A percentile compares a stretch with the other conserved stretches of the same genome.
These are phyloP conservation scores for Spilarctia lutea DNA, from an alignment of 2,888 invertebrate genomes.

Conservation along the genomic window DNA sequence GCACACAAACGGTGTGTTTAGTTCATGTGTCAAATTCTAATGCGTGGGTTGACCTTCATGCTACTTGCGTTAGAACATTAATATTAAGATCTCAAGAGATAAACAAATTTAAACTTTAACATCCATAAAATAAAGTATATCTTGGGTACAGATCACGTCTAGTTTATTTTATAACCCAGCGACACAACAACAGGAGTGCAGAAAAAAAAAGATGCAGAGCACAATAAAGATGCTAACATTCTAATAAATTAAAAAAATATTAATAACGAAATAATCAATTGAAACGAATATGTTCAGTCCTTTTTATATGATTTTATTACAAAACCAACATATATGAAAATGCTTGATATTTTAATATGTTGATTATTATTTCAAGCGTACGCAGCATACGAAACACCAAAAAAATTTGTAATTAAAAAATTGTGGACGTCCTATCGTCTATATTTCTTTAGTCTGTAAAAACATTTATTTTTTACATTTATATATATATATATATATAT, in stretches of 20 bases:
- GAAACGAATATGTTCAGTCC: not conserved
- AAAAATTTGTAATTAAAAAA: no score
- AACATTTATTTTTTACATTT: no score
- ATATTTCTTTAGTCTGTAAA: no score
- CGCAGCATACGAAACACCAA: no score
- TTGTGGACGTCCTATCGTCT: no score
- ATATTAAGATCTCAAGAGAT: constrained; percentile 34
- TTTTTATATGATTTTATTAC: not conserved
- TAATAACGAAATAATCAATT: not conserved
- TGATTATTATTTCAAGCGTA: no score
- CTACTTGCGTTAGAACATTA: constrained; percentile 53
- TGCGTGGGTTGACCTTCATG: constrained; percentile 52
- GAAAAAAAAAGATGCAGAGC: not conserved
- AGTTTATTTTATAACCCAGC: constrained; percentile 4
- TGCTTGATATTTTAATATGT: no score
- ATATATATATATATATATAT: no score
- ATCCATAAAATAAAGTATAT: constrained; percentile 20
- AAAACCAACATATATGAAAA: no score
- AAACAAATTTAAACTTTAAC: constrained; percentile 25
- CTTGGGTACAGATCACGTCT: not conserved
- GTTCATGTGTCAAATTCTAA: constrained; percentile 44
- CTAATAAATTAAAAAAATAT: no score
- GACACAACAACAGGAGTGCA: not conserved
- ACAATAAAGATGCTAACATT: not conserved
- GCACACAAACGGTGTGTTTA: constrained; percentile 30